Base-by-base conservation (phyloP, 2,113 vertebrate genomes). In the Morone chrysops region DNA sequence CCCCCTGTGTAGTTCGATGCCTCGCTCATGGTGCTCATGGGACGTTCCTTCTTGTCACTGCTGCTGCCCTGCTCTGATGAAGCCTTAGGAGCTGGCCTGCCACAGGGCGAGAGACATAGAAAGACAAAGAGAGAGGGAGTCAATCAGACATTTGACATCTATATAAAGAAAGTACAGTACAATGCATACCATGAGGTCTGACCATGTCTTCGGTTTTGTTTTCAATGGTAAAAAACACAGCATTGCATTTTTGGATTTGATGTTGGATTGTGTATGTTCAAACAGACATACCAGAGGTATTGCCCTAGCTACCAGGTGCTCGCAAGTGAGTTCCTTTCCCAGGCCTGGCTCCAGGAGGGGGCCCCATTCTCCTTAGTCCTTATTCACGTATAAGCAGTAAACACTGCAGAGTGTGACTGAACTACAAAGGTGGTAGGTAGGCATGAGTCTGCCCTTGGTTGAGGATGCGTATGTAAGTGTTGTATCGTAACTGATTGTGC, bases 11-110 rank as follows among this genome's bases (percentile, higher is more conserved):
- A 98, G 94, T 96, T 98, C 31, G 97, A 96, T 38, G 97, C 96
- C 91, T 99, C 98, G 66, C 96, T 97, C 90, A 97, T 96, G 95
- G 96, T 94, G 95, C 96, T 98, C 86, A 95, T 87, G 56, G 97
- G 96, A 76, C 96, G 94, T 18, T 99, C 98, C 90, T 98, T 98
- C 91, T 97, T 97, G 73, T 98, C 97, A 85, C 80, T 51, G 76
- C 60, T 73, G 62, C 81, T 86, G 48, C 68, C 78, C 65, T 88
- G 87, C 65, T 94, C 91, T n/a, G 90, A 89, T 0, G 83, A 87
- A 68, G 96, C 92, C 68, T 96, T 93, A 31, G 95, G 91, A 81
- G 96, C 94, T 2, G 96, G 92, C 91, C 98, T 99, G 94, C 73
- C 92, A 75, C 94, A 61, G 72, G 56, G 50, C 10, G 50, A 85